Evolutionary conservation across 2,113 vertebrate genomes (phyloP), one percentile per base, ranked within the genome.

Genomic region (Mohoua ochrocephala): DNA sequence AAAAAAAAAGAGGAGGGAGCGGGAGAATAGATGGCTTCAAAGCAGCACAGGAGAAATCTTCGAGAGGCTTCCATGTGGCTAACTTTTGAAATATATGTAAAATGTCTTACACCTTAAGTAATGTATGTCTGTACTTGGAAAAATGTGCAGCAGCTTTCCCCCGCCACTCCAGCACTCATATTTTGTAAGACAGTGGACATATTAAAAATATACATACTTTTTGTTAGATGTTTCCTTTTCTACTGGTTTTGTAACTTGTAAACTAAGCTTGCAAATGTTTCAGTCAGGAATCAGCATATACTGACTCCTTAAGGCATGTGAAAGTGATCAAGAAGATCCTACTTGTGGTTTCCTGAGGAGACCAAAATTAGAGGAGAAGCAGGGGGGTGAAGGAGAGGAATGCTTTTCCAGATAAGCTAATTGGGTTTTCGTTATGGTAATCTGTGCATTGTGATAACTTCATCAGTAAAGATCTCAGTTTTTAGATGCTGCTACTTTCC

Each of bases 131-230:
- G 30, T 61, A 5, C 61, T 54, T 76, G 68, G 44, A 73, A 83
- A 60, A 83, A 61, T 4, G 4, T 68, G 47, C 35, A 56, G 37
- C 52, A 56, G 31, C 28, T 21, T 68, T 20, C 27, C 31, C 49
- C 13, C 0, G 0, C 13, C 6, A 4, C 6, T 52, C 11, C 14
- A 7, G 37, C 45, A n/a, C 27, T 89, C 20, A 0, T 75, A 19
- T 69, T 71, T 80, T 80, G 7, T 79, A 39, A 76, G 27, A 47
- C 22, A 74, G 11, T 23, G 35, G 33, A 13, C 45, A 9, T 57
- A 54, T 7, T 31, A 57, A 79, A 94, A 76, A 37, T 15, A 26
- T 4, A 16, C 3, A 10, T 11, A 0, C 26, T 37, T 84, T 88
- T 53, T 75, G 13, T 42, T 75, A 13, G 47, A 1, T 64, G 4